Evolutionary conservation across 2,797 vertebrate genomes (phyloP).

Genomic region (Podarcis lilfordi): DNA sequence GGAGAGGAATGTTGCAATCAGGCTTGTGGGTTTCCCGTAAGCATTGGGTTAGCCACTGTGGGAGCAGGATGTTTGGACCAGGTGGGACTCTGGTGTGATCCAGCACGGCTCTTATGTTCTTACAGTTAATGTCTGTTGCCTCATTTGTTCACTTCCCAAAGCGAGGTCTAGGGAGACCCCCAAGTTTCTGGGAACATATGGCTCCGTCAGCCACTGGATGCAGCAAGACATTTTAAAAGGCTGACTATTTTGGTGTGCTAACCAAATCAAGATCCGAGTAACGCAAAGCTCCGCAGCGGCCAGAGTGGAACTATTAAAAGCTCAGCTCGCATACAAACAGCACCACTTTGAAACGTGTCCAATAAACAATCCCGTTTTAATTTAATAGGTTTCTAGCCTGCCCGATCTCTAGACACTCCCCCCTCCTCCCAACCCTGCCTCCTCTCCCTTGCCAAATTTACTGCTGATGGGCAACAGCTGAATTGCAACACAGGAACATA

Average conservation of each 20-base stretch:
- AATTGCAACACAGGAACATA: slow-evolving; percentile 63
- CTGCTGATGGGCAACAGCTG: slow-evolving; percentile 47
- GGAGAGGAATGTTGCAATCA: no score
- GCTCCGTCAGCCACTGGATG: neutral
- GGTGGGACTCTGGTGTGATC: no score
- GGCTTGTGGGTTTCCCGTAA: no score
- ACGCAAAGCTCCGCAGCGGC: neutral
- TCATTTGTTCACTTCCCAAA: neutral
- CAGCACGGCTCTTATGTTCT: no score
- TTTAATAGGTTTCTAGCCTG: neutral
- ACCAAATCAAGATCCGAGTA: neutral
- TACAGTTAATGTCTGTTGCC: no score
- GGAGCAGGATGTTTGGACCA: no score
- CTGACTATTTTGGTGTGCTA: neutral
- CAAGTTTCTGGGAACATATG: no score
- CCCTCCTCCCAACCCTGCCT: neutral
- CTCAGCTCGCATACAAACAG: neutral
- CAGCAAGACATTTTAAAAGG: neutral
- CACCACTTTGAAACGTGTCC: neutral
- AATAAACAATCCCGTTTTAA: neutral
- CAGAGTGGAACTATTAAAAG: neutral
- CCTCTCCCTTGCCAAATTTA: neutral
- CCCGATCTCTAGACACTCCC: neutral
- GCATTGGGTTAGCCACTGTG: no score
- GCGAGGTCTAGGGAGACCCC: neutral